Evolutionary conservation across 2,113 vertebrate genomes (phyloP).

Genomic region (Sula dactylatra): DNA sequence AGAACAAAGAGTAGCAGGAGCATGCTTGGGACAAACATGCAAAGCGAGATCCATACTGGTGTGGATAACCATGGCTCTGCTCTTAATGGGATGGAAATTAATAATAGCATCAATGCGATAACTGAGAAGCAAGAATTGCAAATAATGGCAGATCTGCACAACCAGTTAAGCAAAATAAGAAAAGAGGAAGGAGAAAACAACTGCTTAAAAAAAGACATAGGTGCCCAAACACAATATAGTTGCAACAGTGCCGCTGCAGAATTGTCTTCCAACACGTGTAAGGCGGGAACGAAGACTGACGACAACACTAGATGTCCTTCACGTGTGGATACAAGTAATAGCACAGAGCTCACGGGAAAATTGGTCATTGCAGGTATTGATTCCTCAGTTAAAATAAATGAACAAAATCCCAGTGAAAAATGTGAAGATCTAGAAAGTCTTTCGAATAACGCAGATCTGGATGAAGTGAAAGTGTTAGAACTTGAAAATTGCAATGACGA

Average conservation of each 20-base stretch:
- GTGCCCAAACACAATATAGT: conserved; percentile 41
- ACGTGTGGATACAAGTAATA: neutral
- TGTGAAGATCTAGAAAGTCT: conserved; percentile 54
- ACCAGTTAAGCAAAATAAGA: conserved; percentile 48
- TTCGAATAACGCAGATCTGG: conserved; percentile 64
- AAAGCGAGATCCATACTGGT: conserved; percentile 2
- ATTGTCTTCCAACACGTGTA: conserved; percentile 31
- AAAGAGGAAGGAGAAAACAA: conserved; percentile 61
- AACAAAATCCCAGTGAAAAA: conserved; percentile 11
- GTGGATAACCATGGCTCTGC: conserved; percentile 59
- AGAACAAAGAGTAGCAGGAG: conserved; percentile 72
- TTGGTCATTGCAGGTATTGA: conserved; percentile 25
- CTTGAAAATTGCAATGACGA: conserved; percentile 80
- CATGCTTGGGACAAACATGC: conserved; percentile 30
- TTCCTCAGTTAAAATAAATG: neutral
- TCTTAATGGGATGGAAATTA: conserved; percentile 45
- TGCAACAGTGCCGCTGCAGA: conserved; percentile 43
- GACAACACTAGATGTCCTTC: conserved; percentile 1
- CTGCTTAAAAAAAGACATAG: conserved; percentile 35
- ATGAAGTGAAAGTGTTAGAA: conserved; percentile 86
- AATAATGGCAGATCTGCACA: conserved; percentile 55
- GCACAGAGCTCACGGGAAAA: neutral
- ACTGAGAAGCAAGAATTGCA: conserved; percentile 40
- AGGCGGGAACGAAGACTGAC: conserved; percentile 28
- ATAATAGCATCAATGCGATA: conserved; percentile 51